Base-by-base conservation (phyloP, 1,140 invertebrate genomes). In the Venturia canescens region DNA sequence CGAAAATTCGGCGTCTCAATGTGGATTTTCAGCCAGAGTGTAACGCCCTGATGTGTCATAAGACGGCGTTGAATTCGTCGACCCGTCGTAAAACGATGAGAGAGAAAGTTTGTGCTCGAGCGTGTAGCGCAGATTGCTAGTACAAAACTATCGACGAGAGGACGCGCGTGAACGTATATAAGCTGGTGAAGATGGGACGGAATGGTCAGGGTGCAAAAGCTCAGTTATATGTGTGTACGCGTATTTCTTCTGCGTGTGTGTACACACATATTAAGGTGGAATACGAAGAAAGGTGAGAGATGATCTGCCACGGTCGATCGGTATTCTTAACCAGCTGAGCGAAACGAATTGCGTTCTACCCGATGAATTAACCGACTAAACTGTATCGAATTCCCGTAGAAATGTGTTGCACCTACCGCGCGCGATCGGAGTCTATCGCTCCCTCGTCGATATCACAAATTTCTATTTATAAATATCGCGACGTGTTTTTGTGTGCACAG, bases 381-480 rank as follows among this genome's bases (percentile, higher is more conserved):
- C 78, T 70, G 67, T 79, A 70, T 48, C 78, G 31, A 79, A 79
- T 79, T 70, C 66, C 44, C 78, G 78, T 79, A 63, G 44, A 79
- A 53, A 79, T 70, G 66, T 79, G 31, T 34, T 67, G 34, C 50
- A 69, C 78, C 78, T 70, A 69, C 78, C 71, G 71, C 72, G 72
- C 26, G 48, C 23, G 44, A 38, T 31, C 13, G 15, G 50, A 53
- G 13, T 13, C 66, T 23, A 69, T 69, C n/a, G n/a, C 66, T 79
- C 60, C n/a, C 38, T 6, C 70, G 26, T 57, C 34, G 79, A 74
- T 74, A 53, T 69, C 21, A 29, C 53, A 44, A 31, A 71, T 34
- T 18, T 69, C 13, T 34, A 50, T 70, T 48, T 71, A 67, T 75
- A 63, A 38, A 76, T 18, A 38, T n/a, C n/a, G n/a, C n/a, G n/a